Percentiles rank a stretch among this genome's conserved stretches.
phyloP scores from a whole-genome alignment of 2,888 invertebrate genomes.

The Gastracanthus pulcherrimus region DNA sequence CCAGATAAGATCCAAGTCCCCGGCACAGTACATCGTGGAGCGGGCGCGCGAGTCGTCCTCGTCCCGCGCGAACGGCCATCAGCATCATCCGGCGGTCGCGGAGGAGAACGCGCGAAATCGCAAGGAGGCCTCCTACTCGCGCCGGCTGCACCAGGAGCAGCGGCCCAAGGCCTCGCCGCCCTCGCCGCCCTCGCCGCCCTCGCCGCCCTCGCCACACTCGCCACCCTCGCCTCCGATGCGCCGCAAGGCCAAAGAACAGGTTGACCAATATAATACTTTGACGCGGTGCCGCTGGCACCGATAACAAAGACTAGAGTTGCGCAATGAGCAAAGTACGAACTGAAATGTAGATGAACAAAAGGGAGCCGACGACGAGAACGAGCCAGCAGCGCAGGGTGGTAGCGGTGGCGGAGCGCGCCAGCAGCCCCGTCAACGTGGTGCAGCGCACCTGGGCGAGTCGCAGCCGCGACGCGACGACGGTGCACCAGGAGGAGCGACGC shows the following conservation, averaged over 20 bases:
- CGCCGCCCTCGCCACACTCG: constrained; percentile 70
- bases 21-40: constrained; percentile 65
- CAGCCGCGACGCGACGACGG: constrained; percentile 66
- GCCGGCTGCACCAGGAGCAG: constrained; percentile 58
- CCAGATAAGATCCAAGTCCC: constrained; percentile 64
- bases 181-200: constrained; percentile 70
- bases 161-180: constrained; percentile 60
- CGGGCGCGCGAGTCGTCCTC: constrained; percentile 51
- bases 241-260: constrained; percentile 70
- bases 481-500: constrained; percentile 47
- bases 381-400: constrained; percentile 32
- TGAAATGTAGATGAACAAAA: neutral
- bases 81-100: constrained; percentile 58
- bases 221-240: constrained; percentile 71
- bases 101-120: constrained; percentile 61
- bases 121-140: constrained; percentile 67
- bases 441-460: constrained; percentile 74
- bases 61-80: constrained; percentile 38
- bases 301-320: no score
- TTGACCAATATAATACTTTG: no score
- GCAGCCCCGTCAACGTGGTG: constrained; percentile 72
- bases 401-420: constrained; percentile 20
- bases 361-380: constrained; percentile 25
- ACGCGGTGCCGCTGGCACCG: no score
- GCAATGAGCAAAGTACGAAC: no score